A percentile compares a stretch with the other conserved stretches of the same genome.
Evolutionary conservation across 1,140 invertebrate genomes (phyloP).

Genomic region (Metaphire vulgaris): DNA sequence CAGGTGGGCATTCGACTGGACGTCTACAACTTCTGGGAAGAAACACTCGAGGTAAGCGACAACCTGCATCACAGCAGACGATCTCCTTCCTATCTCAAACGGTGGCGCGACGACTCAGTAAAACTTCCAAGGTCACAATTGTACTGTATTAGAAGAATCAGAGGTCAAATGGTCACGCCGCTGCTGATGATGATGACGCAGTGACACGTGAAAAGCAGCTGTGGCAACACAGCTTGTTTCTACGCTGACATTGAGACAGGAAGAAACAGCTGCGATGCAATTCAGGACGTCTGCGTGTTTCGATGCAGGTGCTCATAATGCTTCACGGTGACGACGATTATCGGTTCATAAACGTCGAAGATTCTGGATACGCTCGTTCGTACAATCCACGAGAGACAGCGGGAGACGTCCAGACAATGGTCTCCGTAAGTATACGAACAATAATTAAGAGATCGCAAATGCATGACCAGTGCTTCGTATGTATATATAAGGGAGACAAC

Average conservation of each 20-base stretch:
- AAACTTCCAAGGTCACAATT: too few species aligned
- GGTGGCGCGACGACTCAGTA: too few species aligned
- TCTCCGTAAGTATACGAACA: neutral
- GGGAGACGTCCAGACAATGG: slow-evolving; percentile 13
- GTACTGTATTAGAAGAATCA: neutral
- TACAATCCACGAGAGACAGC: slow-evolving; percentile 3
- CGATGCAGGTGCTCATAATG: slow-evolving; percentile 12
- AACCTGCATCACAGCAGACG: neutral
- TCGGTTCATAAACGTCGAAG: slow-evolving; percentile 16
- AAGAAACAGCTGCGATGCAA: too few species aligned
- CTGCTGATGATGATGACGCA: neutral
- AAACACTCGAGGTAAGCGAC: slow-evolving; percentile 24
- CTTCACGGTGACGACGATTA: slow-evolving; percentile 10
- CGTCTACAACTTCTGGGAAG: slow-evolving; percentile 27
- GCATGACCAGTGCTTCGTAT: neutral
- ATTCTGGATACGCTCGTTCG: neutral
- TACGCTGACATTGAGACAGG: too few species aligned
- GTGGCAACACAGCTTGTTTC: neutral
- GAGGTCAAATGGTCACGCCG: neutral
- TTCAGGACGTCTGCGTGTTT: too few species aligned
- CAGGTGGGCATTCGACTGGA: slow-evolving; percentile 24
- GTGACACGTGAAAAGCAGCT: neutral
- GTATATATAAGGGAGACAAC: neutral
- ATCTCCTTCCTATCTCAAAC: too few species aligned
- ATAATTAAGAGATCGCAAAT: neutral